A percentile compares a stretch with the other conserved stretches of the same genome.
These are phyloP conservation scores for Nomada fabriciana DNA, from an alignment of 2,888 invertebrate species.

Conservation along the genomic window DNA sequence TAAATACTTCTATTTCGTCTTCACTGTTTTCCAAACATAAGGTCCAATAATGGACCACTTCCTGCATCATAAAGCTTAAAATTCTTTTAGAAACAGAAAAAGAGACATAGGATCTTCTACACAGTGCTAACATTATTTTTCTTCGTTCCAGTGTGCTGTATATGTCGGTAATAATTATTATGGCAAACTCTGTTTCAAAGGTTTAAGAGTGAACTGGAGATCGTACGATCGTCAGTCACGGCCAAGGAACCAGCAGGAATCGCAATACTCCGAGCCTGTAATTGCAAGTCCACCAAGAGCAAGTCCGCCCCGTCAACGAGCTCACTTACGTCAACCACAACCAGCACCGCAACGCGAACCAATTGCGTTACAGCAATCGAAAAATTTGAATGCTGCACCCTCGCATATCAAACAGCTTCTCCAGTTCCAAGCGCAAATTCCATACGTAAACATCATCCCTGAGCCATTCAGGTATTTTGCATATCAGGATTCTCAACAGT, in stretches of 20 bases:
- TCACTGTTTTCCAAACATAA: too few species aligned
- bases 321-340: constrained; percentile 45
- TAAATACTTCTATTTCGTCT: too few species aligned
- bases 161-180: background rate
- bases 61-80: too few species aligned
- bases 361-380: constrained; percentile 55
- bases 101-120: too few species aligned
- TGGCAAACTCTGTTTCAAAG: constrained; percentile 60
- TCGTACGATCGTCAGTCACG: constrained; percentile 74
- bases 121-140: too few species aligned
- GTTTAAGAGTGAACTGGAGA: constrained; percentile 80
- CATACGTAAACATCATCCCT: constrained; percentile 81
- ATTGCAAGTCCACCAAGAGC: constrained; percentile 9
- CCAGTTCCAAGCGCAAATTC: constrained; percentile 80
- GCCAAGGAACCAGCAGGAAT: constrained; percentile 34
- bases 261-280: constrained; percentile 42
- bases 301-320: constrained; percentile 39
- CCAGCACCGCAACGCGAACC: constrained; percentile 59
- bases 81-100: too few species aligned
- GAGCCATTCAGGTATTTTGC: constrained; percentile 76
- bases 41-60: too few species aligned
- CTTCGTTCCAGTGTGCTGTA: too few species aligned
- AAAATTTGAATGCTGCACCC: constrained; percentile 78
- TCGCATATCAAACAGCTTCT: constrained; percentile 79
- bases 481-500: background rate